Conservation (phyloP, 2,888 invertebrate species). For the Callyntrura guangdongensis region DNA sequence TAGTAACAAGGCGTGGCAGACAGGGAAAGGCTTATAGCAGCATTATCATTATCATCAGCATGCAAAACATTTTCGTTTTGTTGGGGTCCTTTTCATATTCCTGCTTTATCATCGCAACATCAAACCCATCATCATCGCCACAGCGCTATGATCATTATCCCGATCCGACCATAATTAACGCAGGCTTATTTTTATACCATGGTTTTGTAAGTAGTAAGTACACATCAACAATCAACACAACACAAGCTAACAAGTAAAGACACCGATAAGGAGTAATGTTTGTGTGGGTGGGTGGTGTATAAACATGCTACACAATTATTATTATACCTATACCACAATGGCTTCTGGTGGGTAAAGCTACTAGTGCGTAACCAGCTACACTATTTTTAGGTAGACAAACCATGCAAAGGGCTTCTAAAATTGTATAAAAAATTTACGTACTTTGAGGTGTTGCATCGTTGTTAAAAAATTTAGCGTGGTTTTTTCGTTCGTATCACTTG, state of each 20-base stretch:
- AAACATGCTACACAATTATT: neutral
- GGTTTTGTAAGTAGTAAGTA: constrained; percentile 19
- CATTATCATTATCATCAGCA: constrained; percentile 32
- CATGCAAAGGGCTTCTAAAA: too few species aligned
- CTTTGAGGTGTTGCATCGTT: too few species aligned
- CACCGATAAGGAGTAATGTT: neutral
- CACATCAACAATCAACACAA: neutral
- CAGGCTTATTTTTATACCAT: neutral
- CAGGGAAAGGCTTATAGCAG: neutral
- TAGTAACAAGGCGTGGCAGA: constrained; percentile 76
- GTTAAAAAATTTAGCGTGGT: too few species aligned
- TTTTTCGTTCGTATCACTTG: too few species aligned
- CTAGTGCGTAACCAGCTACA: constrained; percentile 13
- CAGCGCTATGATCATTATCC: neutral
- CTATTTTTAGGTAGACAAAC: neutral
- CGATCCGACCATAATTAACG: constrained; percentile 42
- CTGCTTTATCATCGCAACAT: constrained; percentile 44
- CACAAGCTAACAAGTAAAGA: neutral
- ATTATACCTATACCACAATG: neutral
- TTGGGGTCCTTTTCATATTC: neutral
- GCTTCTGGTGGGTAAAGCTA: neutral
- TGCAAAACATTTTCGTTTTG: constrained; percentile 28
- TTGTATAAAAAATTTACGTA: too few species aligned
- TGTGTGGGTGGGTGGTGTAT: neutral
- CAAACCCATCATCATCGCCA: constrained; percentile 28